Evolutionary conservation across 2,888 invertebrate species (phyloP), one percentile per base, ranked within the genome.

Genomic region (Maniola hyperantus): DNA sequence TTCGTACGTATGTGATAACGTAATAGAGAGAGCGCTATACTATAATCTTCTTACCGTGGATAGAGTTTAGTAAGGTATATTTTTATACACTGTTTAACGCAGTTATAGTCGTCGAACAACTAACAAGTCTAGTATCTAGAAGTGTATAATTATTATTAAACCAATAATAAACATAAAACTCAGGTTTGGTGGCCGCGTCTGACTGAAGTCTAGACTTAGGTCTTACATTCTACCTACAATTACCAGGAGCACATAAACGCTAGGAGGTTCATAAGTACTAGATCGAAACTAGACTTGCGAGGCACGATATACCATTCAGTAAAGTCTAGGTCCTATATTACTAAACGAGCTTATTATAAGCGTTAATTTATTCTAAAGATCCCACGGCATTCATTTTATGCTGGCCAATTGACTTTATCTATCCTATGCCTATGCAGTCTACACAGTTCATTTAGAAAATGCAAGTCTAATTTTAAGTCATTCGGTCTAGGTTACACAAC

Each of bases 171-270:
- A 15, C 10, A 11, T 18, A 53, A 13, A 55, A 18, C 18, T 13
- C 39, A 11, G 11, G 55, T 39, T 39, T 39, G 18, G 55, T 18
- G 15, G 65, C 42, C 51, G 55, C 53, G 60, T 66, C 62, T 53
- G 62, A n/a, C 70, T 68, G 54, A 69, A 68, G 70, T 70, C 70
- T 70, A 70, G 70, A 70, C 72, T 79, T 75, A 72, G 73, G 78
- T 79, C 73, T 74, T 70, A 69, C 60, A 71, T 84, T 80, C 84
- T 90, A 88, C 89, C 89, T 90, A 89, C 83, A 86, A 81, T 77
- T 87, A 91, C 90, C 79, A 91, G 89, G 90, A 75, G 73, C 72
- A 64, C 88, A 91, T 80, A 80, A 74, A 64, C 70, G 70, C 66
- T 58, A 73, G 77, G 80, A 82, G 83, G 68, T 79, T 66, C 73